These are phyloP conservation scores for Coelinius sp. DNA, from an alignment of 2,888 invertebrate species.

Conservation along the genomic window DNA sequence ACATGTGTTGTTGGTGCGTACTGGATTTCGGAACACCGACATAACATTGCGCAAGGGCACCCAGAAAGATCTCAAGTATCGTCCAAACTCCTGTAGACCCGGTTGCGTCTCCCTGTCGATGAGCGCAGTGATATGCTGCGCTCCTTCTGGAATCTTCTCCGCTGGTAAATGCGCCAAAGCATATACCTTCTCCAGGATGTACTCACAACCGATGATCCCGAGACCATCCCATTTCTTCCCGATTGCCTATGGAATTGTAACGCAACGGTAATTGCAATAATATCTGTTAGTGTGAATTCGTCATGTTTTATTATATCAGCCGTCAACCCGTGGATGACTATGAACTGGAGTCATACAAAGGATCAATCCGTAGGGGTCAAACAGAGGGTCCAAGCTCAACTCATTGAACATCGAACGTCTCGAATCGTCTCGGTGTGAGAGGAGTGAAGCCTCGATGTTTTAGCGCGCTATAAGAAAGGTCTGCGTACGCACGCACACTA, in stretches of 20 bases:
- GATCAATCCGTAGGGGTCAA: too few relatives aligned
- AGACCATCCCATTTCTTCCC: slow-evolving; percentile 21
- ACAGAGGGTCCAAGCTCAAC: too few relatives aligned
- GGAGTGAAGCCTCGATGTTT: too few relatives aligned
- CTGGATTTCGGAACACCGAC: slow-evolving; percentile 21
- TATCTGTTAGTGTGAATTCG: slow-evolving; percentile 1
- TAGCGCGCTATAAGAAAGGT: too few relatives aligned
- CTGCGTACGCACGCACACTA: too few relatives aligned
- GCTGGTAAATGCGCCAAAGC: slow-evolving; percentile 20
- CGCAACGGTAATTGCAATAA: neutral
- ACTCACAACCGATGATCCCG: slow-evolving; percentile 3
- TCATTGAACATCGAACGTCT: too few relatives aligned
- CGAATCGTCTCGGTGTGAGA: too few relatives aligned
- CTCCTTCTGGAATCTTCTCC: slow-evolving; percentile 1
- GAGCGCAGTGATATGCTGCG: neutral
- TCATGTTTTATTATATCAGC: too few relatives aligned
- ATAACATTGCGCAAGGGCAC: neutral
- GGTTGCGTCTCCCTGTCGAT: neutral
- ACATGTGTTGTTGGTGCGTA: slow-evolving; percentile 31
- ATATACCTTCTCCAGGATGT: slow-evolving; percentile 20
- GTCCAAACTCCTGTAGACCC: slow-evolving; percentile 11
- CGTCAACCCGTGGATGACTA: too few relatives aligned
- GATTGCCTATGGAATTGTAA: slow-evolving; percentile 17
- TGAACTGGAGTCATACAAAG: too few relatives aligned
- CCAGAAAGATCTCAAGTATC: slow-evolving; percentile 25